These are phyloP conservation scores for Aleiodes leptofemur DNA, from an alignment of 2,888 invertebrate species.

Conservation along the genomic window DNA sequence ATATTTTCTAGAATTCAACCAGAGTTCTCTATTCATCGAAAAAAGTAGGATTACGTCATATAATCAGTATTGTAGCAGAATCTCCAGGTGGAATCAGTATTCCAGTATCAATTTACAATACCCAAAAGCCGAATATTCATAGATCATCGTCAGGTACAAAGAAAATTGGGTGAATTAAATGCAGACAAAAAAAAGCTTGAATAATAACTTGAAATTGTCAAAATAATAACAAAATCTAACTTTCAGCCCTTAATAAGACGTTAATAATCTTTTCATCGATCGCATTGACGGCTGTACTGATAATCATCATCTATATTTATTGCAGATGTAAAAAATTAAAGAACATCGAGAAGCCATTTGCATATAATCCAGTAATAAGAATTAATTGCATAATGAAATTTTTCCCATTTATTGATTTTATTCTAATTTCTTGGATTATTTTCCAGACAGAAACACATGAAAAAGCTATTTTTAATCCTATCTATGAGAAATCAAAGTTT, in stretches of 20 bases:
- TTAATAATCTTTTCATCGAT: constrained; percentile 49
- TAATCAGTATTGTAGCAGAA: constrained; percentile 61
- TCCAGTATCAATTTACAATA: constrained; percentile 42
- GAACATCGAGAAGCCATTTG: constrained; percentile 49
- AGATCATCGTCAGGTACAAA: constrained; percentile 31
- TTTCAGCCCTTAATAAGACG: constrained; percentile 34
- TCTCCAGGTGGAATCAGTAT: constrained; percentile 62
- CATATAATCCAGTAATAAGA: constrained; percentile 56
- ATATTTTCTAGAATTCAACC: constrained; percentile 64
- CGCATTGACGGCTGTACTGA: constrained; percentile 38
- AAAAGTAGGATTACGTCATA: constrained; percentile 50
- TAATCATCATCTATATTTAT: constrained; percentile 45
- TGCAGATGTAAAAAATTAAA: constrained; percentile 44
- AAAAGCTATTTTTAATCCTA: constrained; percentile 38
- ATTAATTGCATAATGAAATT: constrained; percentile 9
- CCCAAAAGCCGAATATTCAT: background rate
- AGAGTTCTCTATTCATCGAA: constrained; percentile 53
- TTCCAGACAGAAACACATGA: constrained; percentile 45
- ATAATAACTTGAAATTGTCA: background rate
- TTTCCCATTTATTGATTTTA: background rate
- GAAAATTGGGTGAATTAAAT: background rate
- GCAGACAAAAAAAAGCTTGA: background rate
- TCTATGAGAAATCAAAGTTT: constrained; percentile 65
- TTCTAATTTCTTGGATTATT: background rate
- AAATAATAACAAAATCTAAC: background rate